phyloP scores from a whole-genome alignment of 2,888 invertebrate species.

The Acleris holmiana region DNA sequence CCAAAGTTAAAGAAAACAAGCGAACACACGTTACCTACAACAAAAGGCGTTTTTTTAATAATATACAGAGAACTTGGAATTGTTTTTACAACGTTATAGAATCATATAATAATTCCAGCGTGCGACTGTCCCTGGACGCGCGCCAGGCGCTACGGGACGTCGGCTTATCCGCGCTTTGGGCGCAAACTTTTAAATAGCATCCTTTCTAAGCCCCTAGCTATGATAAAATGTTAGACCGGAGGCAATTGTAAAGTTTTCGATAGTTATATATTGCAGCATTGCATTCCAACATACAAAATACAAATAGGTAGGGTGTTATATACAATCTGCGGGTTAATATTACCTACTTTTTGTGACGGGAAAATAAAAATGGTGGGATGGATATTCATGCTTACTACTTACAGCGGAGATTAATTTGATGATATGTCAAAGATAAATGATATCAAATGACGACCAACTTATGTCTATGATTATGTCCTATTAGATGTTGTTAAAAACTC shows the following conservation, averaged over 20 bases:
- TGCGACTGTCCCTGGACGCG: constrained; percentile 58
- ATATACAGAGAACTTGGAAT: constrained; percentile 44
- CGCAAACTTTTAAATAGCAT: constrained; percentile 63
- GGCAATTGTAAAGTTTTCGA: constrained; percentile 53
- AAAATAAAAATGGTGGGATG: no score
- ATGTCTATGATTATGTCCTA: no score
- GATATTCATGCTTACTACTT: no score
- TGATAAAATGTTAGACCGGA: constrained; percentile 59
- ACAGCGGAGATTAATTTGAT: no score
- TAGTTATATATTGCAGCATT: constrained; percentile 1
- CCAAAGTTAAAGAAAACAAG: no score
- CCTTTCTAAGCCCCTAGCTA: constrained; percentile 62
- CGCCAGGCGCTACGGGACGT: constrained; percentile 62
- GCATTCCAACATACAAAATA: background rate
- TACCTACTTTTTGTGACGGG: no score
- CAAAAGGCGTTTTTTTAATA: background rate
- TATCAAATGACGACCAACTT: no score
- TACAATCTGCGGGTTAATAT: no score
- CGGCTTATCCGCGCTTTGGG: constrained; percentile 54
- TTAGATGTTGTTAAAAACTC: no score
- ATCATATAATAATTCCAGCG: constrained; percentile 70
- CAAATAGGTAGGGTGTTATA: no score
- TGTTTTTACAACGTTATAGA: constrained; percentile 58
- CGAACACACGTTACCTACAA: background rate
- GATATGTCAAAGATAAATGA: no score